phyloP scores from a whole-genome alignment of 2,113 vertebrate genomes.

The Psettodes erumei region DNA sequence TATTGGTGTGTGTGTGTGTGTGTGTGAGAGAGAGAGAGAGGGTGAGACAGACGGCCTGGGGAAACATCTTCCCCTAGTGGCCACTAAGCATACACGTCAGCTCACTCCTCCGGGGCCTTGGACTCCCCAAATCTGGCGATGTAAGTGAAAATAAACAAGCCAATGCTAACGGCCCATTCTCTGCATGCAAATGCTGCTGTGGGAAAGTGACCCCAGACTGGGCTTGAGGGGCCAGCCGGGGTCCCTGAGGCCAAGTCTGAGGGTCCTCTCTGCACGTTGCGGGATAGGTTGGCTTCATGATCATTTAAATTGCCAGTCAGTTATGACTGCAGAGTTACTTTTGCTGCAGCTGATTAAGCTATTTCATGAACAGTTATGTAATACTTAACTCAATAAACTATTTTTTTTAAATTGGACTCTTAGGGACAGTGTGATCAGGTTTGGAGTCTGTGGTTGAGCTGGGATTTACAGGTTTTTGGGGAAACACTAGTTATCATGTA shows the following conservation, averaged over 20 bases:
- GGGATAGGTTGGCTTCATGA: background rate
- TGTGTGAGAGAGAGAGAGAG: slow-evolving; percentile 2
- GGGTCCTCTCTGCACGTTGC: background rate
- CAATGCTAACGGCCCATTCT: background rate
- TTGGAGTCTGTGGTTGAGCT: background rate
- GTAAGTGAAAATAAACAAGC: background rate
- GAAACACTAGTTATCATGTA: background rate
- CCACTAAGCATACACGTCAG: slow-evolving; percentile 28
- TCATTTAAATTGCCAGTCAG: background rate
- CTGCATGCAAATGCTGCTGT: no score
- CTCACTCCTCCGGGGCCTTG: background rate
- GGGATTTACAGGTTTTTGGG: background rate
- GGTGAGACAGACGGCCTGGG: slow-evolving; percentile 9
- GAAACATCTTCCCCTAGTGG: slow-evolving; percentile 79
- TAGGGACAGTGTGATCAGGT: no score
- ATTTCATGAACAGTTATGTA: background rate
- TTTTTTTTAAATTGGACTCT: background rate
- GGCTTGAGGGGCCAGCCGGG: background rate
- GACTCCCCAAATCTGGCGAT: slow-evolving; percentile 1
- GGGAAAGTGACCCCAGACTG: background rate
- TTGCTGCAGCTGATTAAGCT: background rate
- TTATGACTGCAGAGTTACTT: background rate
- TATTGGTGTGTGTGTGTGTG: background rate
- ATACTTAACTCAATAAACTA: background rate
- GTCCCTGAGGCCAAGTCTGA: background rate